Percentiles rank a stretch among this genome's conserved stretches.
These are phyloP conservation scores for Synergus umbraculus DNA, from an alignment of 2,888 invertebrate species.

Conservation along the genomic window DNA sequence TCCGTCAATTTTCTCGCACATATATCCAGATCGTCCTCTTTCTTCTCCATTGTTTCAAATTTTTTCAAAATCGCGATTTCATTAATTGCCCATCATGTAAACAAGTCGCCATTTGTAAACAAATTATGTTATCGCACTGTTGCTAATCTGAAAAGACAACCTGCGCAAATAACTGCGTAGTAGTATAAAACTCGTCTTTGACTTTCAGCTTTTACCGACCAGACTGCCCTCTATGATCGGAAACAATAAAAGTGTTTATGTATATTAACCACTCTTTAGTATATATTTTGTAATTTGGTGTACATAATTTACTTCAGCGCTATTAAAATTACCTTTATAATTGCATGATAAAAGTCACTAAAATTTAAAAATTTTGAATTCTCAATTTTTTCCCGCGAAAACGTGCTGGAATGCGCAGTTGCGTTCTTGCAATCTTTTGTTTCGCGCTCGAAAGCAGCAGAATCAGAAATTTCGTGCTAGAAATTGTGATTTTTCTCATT, in stretches of 20 bases:
- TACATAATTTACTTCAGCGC: background rate
- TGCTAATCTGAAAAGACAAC: background rate
- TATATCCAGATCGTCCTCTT: slow-evolving; percentile 84
- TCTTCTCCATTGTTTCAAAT: slow-evolving; percentile 70
- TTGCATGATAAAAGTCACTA: background rate
- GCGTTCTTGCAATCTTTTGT: slow-evolving; percentile 27
- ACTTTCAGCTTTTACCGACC: background rate
- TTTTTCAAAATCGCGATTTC: background rate
- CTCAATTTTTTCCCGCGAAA: background rate
- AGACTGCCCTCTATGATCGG: slow-evolving; percentile 22
- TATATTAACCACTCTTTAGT: background rate
- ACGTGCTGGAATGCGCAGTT: slow-evolving; percentile 24
- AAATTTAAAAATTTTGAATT: slow-evolving; percentile 2
- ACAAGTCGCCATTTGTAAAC: slow-evolving; percentile 74
- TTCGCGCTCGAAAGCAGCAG: slow-evolving; percentile 20
- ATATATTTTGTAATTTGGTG: background rate
- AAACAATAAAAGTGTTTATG: background rate
- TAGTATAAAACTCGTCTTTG: background rate
- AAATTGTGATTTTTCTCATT: background rate
- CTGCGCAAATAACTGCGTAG: slow-evolving; percentile 1
- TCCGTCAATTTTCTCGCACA: slow-evolving; percentile 88
- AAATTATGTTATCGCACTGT: slow-evolving; percentile 50
- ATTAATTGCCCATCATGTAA: slow-evolving; percentile 17
- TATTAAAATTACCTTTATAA: background rate
- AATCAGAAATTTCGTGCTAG: background rate